Base-by-base conservation (phyloP, 2,113 vertebrate species). In the Clinocottus analis region DNA sequence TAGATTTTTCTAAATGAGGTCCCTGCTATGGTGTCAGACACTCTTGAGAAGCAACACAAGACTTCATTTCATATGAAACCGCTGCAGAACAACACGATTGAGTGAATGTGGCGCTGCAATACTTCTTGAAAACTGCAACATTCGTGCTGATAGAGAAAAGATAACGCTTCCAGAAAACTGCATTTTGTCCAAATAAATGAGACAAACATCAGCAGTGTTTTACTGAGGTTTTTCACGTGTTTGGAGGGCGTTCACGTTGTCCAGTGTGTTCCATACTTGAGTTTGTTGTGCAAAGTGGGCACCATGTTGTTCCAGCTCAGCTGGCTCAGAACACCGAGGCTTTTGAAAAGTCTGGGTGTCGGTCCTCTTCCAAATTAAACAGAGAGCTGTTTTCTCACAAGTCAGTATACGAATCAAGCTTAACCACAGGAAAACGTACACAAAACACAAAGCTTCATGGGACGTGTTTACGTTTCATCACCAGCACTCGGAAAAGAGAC, bases 201-300 rank as follows among this genome's bases (percentile, higher is more conserved):
- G 11, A 17, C 21, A 23, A 53, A 43, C 14, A n/a, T 19, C 19
- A 45, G 35, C 9, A n/a, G n/a, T 51, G 64, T 31, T 39, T 33
- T 21, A 9, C n/a, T 39, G 14, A 29, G 39, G 5, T 5, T 35
- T 3, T 39, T 43, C 62, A 27, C 23, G 7, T 21, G 74, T 59
- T 27, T 78, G 59, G 35, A 71, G 37, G 6, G 27, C 11, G 0
- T 64, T 72, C 60, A 71, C 27, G 47, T 27, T n/a, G 21, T 58
- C 1, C 3, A 47, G 25, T 35, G 56, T 21, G 58, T 70, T 71
- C 37, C n/a, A n/a, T 17, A 39, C 65, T 77, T n/a, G 43, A 41
- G 56, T 29, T 27, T 47, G 70, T 56, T 79, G 60, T 55, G 67
- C 45, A 63, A 39, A 49, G 49, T 59, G 39, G 68, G 49, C 51